Evolutionary conservation across 2,113 vertebrate species (phyloP), one percentile per base, ranked within the genome.

Genomic region (Dolichotis patagonum): DNA sequence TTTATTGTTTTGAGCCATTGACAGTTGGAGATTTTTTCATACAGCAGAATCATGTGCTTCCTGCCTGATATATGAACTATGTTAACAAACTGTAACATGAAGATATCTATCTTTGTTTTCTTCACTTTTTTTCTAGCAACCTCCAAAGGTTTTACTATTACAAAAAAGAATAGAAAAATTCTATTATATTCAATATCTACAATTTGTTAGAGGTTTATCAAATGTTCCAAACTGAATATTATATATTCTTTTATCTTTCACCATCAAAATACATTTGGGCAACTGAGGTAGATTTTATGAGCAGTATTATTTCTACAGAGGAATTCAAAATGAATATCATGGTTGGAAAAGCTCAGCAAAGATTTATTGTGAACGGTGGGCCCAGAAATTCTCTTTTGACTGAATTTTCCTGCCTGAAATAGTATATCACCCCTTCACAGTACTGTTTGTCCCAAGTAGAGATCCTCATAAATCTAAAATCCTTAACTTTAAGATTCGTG

Each of bases 151-250:
- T 90, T 43, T 62, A 4, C 8, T 69, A 4, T 77, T 35, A 41
- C 3, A 22, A 84, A 32, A 89, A 41, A 43, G 69, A 92, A 75
- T 22, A 58, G 4, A 32, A 58, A 2, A 32, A 52, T 71, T 43
- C 60, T 19, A 54, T 28, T 43, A 41, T 6, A n/a, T 30, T 49
- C n/a, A 56, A 86, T 56, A 9, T 13, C 30, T 0, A 58, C 3
- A 63, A 24, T 58, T 75, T 88, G 22, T 38, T 43, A 94, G 20
- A 62, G 1, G 1, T 52, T 78, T 65, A 75, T 58, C n/a, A 58
- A 82, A 54, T 30, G 49, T 86, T 49, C 75, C 62, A 87, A 84
- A 94, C 24, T 89, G 54, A 84, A 89, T 82, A 95, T 12, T 43
- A 0, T 60, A 54, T 46, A 4, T 4, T 87, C 1, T 86, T 90